Conservation (phyloP, 2,888 invertebrate genomes). For the Eristalinus aeneus region DNA sequence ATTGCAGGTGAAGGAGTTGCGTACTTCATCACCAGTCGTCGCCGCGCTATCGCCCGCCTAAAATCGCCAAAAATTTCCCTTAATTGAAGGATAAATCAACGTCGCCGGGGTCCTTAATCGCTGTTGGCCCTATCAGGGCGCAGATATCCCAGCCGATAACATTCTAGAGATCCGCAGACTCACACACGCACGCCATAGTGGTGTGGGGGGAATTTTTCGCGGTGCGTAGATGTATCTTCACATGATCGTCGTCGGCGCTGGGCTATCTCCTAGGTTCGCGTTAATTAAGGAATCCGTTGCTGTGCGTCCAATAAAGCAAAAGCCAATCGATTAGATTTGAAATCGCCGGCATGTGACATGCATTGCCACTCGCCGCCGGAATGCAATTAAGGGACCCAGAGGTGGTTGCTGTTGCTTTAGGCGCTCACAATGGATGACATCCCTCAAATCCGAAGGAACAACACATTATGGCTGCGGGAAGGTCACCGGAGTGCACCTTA, state of each 20-base stretch:
- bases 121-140: constrained; percentile 39
- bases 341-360: constrained; percentile 35
- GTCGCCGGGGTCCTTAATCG: constrained; percentile 64
- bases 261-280: constrained; percentile 45
- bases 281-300: constrained; percentile 62
- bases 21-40: constrained; percentile 44
- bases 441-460: constrained; percentile 25
- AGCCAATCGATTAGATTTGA: constrained; percentile 44
- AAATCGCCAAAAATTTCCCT: constrained; percentile 56
- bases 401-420: constrained; percentile 12
- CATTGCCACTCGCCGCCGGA: constrained; percentile 56
- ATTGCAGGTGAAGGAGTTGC: constrained; percentile 44
- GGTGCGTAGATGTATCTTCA: constrained; percentile 25
- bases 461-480: constrained; percentile 35
- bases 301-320: constrained; percentile 46
- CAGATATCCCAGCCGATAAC: constrained; percentile 52
- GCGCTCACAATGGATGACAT: constrained; percentile 4
- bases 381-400: constrained; percentile 52
- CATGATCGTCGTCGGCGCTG: not conserved
- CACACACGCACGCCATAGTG: not conserved
- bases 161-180: constrained; percentile 55
- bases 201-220: constrained; percentile 17
- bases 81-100: constrained; percentile 71
- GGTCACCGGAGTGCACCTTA: constrained; percentile 48
- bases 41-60: constrained; percentile 36